phyloP scores from a whole-genome alignment of 2,113 vertebrate species.

The Mormyrus lacerda region DNA sequence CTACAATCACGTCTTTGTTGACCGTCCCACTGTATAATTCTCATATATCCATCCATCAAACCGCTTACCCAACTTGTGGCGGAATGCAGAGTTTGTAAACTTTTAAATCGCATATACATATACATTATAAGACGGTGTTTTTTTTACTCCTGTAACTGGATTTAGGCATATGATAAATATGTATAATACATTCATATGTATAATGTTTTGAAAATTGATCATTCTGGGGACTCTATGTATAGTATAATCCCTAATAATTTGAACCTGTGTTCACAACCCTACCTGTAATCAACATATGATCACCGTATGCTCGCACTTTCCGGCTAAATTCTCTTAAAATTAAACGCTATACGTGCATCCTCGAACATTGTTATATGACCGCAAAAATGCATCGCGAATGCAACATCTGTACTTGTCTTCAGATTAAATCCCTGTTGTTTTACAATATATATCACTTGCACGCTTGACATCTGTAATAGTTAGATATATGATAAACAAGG shows the following conservation, averaged over 20 bases:
- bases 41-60: conserved; percentile 1
- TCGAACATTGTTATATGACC: conserved; percentile 55
- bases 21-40: background rate
- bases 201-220: background rate
- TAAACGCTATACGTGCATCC: conserved; percentile 46
- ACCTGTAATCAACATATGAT: conserved; percentile 58
- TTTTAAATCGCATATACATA: background rate
- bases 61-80: background rate
- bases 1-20: too few species aligned
- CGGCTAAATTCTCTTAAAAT: conserved; percentile 38
- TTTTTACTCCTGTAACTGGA: background rate
- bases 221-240: background rate
- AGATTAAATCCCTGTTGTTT: conserved; percentile 50
- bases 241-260: background rate
- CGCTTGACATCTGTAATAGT: conserved; percentile 35
- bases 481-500: conserved; percentile 39
- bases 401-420: conserved; percentile 49
- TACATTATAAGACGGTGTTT: background rate
- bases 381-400: conserved; percentile 45
- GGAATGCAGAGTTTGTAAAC: background rate
- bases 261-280: conserved; percentile 26
- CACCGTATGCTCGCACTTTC: conserved; percentile 47
- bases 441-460: conserved; percentile 51
- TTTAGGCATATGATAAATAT: background rate
- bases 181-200: background rate